Percentiles rank a stretch among this genome's conserved stretches.
These are phyloP conservation scores for Eidolon dupreanum DNA, from an alignment of 2,797 vertebrate genomes.

Conservation along the genomic window DNA sequence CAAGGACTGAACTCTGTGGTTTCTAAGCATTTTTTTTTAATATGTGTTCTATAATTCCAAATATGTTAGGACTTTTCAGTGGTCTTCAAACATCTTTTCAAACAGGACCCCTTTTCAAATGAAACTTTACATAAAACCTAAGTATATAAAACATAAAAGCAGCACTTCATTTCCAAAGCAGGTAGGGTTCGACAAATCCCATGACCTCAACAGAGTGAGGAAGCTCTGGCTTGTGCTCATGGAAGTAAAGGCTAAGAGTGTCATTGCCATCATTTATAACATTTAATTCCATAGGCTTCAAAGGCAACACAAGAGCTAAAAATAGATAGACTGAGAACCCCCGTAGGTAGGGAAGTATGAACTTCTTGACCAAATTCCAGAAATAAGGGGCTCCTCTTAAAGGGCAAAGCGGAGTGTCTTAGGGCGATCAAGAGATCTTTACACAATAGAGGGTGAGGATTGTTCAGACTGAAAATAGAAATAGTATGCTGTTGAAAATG, in stretches of 20 bases:
- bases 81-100: constrained; percentile 43
- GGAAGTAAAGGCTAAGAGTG: neutral
- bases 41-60: neutral
- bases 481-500: neutral
- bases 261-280: neutral
- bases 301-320: constrained; percentile 30
- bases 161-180: neutral
- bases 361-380: constrained; percentile 31
- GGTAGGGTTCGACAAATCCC: neutral
- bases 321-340: constrained; percentile 27
- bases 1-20: neutral
- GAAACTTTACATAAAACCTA: neutral
- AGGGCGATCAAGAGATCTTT: neutral
- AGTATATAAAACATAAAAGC: constrained; percentile 34
- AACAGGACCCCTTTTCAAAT: constrained; percentile 11
- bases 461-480: constrained; percentile 32
- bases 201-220: neutral
- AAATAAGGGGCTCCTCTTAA: constrained; percentile 31
- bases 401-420: neutral
- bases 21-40: neutral
- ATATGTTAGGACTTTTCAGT: neutral
- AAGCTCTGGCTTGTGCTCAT: neutral
- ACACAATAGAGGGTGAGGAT: neutral
- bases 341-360: neutral
- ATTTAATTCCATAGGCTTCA: constrained; percentile 50